Base-by-base conservation (phyloP, 2,888 invertebrate species). In the Lamproptera curius region DNA sequence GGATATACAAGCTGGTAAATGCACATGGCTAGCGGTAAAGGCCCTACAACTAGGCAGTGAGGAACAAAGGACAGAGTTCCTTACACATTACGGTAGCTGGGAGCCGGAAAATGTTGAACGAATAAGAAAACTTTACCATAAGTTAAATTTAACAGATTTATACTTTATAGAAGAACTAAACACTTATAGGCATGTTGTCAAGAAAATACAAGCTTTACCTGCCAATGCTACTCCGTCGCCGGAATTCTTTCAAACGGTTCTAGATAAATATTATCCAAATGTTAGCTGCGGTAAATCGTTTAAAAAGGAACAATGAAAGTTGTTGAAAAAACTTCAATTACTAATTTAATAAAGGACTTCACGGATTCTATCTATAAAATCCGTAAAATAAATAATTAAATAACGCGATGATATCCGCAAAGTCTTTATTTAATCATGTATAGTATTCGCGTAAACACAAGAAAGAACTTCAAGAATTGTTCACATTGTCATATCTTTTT, bases 1-100 rank as follows among this genome's bases (percentile, higher is more conserved):
- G 0, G 98, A 98, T 67, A 97, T 98, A 58, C 90, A 93, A 70
- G 96, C 97, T 65, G 96, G 96, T 33, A 98, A 98, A 79, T 98
- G 98, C 74, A 91, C 95, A 0, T 98, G 98, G 98, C 80, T 97
- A 40, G 92, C 94, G 1, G 94, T 97, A 1, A 92, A 93, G 10
- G 96, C 95, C 28, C 86, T 97, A 55, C 92, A 95, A 73, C 89
- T 91, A 39, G 93, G 92, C 13, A 91, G 87, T 43, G 79, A 89
- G 0, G 80, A 89, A 2, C 94, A 95, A 63, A 89, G 89, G 48
- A 51, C 57, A 6, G 67, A 72, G 17, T 67, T 68, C 42, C 77
- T 90, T 58, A 90, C 93, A 54, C 91, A 92, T 73, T 96, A 95
- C 67, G 95, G 94, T 0, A 73, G 73, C 50, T 74, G 87, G 46